Evolutionary conservation across 2,888 invertebrate species (phyloP).

Genomic region (Chloroclysta siterata): DNA sequence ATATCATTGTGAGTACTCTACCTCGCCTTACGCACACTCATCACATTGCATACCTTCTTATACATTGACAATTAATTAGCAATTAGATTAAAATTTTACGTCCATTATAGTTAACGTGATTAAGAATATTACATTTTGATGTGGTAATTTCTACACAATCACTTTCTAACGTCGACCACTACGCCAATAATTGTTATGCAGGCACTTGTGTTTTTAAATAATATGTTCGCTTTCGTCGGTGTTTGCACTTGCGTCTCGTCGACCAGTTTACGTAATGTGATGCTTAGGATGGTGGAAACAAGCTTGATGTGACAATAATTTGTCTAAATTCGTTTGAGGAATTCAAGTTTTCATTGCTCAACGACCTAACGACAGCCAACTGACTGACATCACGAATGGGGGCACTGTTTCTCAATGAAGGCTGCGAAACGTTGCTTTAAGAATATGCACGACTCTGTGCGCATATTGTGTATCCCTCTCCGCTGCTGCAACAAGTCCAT

Average conservation of each 20-base stretch:
- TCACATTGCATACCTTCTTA: constrained; percentile 4
- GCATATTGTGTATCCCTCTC: constrained; percentile 64
- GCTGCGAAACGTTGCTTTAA: constrained; percentile 80
- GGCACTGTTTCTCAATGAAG: constrained; percentile 81
- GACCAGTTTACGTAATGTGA: constrained; percentile 51
- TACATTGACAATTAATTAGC: constrained; percentile 25
- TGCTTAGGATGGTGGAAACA: constrained; percentile 42
- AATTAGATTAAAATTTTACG: constrained; percentile 26
- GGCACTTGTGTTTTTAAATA: constrained; percentile 46
- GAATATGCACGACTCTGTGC: constrained; percentile 79
- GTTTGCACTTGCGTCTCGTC: constrained; percentile 53
- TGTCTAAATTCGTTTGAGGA: constrained; percentile 75
- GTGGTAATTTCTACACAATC: constrained; percentile 52
- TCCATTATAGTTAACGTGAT: constrained; percentile 36
- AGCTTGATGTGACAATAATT: constrained; percentile 63
- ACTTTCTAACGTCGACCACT: constrained; percentile 65
- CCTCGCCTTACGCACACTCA: constrained; percentile 31
- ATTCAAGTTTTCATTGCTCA: constrained; percentile 80
- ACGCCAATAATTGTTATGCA: constrained; percentile 56
- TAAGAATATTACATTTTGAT: constrained; percentile 43
- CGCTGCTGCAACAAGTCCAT: constrained; percentile 35
- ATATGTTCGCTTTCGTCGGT: constrained; percentile 67
- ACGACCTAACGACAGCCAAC: constrained; percentile 70
- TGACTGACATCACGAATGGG: constrained; percentile 80
- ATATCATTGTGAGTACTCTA: constrained; percentile 76